Evolutionary conservation across 2,113 vertebrate species (phyloP), one percentile per base, ranked within the genome.

Genomic region (Haemorhous mexicanus): DNA sequence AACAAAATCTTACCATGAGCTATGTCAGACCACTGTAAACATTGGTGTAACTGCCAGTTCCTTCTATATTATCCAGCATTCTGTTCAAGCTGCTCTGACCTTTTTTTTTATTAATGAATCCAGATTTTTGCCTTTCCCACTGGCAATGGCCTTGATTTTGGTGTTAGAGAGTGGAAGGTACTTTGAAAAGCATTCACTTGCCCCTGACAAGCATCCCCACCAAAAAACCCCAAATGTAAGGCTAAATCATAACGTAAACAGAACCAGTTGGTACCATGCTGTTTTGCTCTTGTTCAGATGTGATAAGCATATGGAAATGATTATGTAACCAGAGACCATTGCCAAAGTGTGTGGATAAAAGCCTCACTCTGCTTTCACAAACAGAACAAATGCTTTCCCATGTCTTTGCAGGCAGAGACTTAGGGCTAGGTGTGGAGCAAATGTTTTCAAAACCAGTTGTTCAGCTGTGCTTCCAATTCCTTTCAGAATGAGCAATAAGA

Each of bases 301-400:
- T 77, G 79, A 80, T 83, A 95, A 90, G 55, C 75, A 74, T 80
- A 85, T 80, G 78, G 84, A 95, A 95, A 79, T 87, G 18, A 11
- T 91, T 95, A 77, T n/a, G 76, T 67, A 76, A 58, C 28, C 30
- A n/a, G 26, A 91, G 32, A 58, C 35, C 8, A 7, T 46, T 94
- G 89, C 93, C 88, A 96, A 92, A 86, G 77, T 18, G 22, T 14
- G 33, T 52, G 61, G 64, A 30, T 84, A 73, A 90, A 90, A 91
- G 33, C 61, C 43, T 89, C 56, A 33, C 15, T 82, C n/a, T 44
- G 18, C 26, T 87, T 87, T 68, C 35, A 55, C 27, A 83, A 86
- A 70, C 33, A 73, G 50, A 83, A 66, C 50, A 94, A 80, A 67
- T 77, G 35, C 9, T 93, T 93, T 63, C 67, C 67, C 1, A 0